Percentiles rank a stretch among this genome's conserved stretches.
Evolutionary conservation across 2,113 vertebrate species (phyloP).

Genomic region (Pituophis catenifer): DNA sequence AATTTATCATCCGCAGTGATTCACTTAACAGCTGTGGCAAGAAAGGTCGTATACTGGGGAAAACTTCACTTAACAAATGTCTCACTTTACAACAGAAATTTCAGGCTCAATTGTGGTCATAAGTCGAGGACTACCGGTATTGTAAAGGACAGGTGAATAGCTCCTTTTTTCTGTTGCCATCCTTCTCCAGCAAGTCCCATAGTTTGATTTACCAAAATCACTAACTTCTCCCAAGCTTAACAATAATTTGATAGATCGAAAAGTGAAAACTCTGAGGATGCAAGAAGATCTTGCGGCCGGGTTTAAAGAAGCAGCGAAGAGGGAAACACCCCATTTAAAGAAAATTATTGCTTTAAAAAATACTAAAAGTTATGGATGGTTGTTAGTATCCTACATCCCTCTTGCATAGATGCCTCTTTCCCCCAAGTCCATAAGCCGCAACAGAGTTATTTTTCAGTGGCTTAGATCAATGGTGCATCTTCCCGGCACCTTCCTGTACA

Average conservation of each 20-base stretch:
- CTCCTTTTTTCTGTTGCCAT: slow-evolving; percentile 62
- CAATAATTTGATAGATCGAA: slow-evolving; percentile 74
- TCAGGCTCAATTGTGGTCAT: too few species aligned
- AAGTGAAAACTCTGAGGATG: slow-evolving; percentile 62
- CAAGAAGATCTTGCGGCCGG: slow-evolving; percentile 54
- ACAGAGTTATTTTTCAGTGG: slow-evolving; percentile 59
- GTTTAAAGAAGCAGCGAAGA: slow-evolving; percentile 41
- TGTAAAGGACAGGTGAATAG: slow-evolving; percentile 70
- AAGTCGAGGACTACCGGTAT: neutral
- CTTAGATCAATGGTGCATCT: slow-evolving; percentile 13
- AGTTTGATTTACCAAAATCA: neutral
- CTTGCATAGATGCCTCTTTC: slow-evolving; percentile 30
- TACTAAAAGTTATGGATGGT: slow-evolving; percentile 63
- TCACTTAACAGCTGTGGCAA: too few species aligned
- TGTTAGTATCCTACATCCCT: slow-evolving; percentile 68
- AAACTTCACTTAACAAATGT: too few species aligned
- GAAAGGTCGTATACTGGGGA: too few species aligned
- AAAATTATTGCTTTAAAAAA: slow-evolving; percentile 66
- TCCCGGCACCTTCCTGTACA: neutral
- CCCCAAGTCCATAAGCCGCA: slow-evolving; percentile 48
- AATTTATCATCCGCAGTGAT: too few species aligned
- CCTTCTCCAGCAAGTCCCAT: slow-evolving; percentile 49
- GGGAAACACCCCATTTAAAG: slow-evolving; percentile 25
- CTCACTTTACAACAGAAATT: too few species aligned
- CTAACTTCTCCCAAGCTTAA: neutral